A percentile compares a stretch with the other conserved stretches of the same genome.
These are phyloP conservation scores for Rhipidura dahli DNA, from an alignment of 2,113 vertebrate genomes.

Conservation along the genomic window DNA sequence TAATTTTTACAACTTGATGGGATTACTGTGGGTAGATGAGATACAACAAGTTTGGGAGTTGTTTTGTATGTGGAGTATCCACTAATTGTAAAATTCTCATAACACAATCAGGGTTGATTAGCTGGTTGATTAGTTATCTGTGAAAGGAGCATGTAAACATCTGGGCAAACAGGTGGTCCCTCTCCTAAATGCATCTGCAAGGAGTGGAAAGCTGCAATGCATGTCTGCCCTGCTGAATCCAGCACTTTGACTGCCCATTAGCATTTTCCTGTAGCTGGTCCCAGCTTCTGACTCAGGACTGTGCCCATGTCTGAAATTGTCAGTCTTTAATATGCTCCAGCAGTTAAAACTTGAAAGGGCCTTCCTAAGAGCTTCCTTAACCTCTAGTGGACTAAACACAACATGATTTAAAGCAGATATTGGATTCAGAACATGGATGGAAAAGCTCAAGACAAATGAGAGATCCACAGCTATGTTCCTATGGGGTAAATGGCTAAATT, in stretches of 20 bases:
- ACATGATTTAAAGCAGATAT: not conserved
- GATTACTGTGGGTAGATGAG: not conserved
- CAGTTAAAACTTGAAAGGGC: not conserved
- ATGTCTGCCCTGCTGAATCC: not conserved
- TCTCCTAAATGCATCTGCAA: constrained; percentile 9
- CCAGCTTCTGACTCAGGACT: not conserved
- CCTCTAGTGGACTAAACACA: not conserved
- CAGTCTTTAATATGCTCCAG: not conserved
- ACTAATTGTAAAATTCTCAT: not conserved
- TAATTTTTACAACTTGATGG: not conserved
- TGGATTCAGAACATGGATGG: not conserved
- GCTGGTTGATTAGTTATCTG: not conserved
- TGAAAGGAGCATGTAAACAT: not conserved
- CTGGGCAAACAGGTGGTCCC: constrained; percentile 8
- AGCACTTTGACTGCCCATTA: not conserved
- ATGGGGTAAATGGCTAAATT: not conserved
- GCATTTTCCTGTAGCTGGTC: not conserved
- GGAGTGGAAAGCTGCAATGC: not conserved
- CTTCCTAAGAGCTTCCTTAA: not conserved
- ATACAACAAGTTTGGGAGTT: not conserved
- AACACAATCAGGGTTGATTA: not conserved
- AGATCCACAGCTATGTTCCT: not conserved
- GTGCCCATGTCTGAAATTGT: accelerated
- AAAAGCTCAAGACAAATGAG: not conserved
- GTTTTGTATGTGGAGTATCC: not conserved